Evolutionary conservation across 2,113 vertebrate species (phyloP).

Genomic region (Brachypodius melanocephalos): DNA sequence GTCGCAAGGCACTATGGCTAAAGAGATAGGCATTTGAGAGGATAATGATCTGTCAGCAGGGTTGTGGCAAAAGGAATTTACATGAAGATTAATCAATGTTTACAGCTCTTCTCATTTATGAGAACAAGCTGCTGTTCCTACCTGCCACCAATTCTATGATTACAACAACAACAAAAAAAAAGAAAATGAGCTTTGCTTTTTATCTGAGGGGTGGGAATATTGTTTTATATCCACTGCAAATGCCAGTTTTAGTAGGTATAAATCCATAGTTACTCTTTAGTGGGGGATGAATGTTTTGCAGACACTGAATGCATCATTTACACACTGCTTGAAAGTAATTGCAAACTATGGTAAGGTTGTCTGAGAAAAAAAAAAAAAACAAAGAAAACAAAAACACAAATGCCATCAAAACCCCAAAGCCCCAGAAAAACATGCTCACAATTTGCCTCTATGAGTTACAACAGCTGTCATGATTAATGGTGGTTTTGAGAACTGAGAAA

Average conservation of each 20-base stretch:
- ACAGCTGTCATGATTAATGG: constrained; percentile 46
- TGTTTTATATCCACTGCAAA: constrained; percentile 33
- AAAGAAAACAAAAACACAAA: not conserved
- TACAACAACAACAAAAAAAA: not conserved
- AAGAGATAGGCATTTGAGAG: constrained; percentile 42
- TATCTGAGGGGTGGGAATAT: constrained; percentile 26
- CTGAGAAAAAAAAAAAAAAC: not conserved
- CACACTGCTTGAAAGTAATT: not conserved
- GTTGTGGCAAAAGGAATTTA: constrained; percentile 62
- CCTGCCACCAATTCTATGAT: constrained; percentile 18
- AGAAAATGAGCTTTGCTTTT: constrained; percentile 25
- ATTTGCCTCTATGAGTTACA: constrained; percentile 27
- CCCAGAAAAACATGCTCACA: not conserved
- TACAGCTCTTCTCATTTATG: constrained; percentile 67
- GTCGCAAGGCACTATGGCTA: constrained; percentile 26
- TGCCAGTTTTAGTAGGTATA: not conserved
- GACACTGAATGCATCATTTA: not conserved
- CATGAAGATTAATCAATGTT: constrained; percentile 75
- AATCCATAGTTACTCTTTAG: constrained; percentile 7
- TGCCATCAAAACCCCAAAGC: not conserved
- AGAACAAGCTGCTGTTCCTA: constrained; percentile 58
- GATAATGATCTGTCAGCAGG: constrained; percentile 66
- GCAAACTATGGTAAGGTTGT: not conserved
- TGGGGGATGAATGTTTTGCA: not conserved
- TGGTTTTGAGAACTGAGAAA: constrained; percentile 39